Evolutionary conservation across 1,140 invertebrate genomes (phyloP).

Genomic region (Heterodera schachtii): DNA sequence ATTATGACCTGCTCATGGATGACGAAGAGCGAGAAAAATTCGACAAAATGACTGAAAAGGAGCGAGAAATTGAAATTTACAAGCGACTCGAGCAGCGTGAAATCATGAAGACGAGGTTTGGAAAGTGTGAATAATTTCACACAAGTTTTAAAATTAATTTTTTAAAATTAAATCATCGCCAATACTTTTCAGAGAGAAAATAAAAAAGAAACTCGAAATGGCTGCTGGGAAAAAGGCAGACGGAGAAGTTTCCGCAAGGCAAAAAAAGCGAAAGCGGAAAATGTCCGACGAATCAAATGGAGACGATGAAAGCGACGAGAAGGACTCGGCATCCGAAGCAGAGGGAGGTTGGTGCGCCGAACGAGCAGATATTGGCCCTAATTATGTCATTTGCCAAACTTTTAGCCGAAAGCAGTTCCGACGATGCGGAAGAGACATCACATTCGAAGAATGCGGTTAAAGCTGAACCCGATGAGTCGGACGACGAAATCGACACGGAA

Average conservation of each 20-base stretch:
- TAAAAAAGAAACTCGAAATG: slow-evolving; percentile 39
- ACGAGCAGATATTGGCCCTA: slow-evolving; percentile 6
- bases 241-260: slow-evolving; percentile 14
- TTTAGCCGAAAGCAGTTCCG: slow-evolving; percentile 11
- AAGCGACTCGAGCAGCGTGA: slow-evolving; percentile 41
- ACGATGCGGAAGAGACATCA: not conserved
- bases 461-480: slow-evolving; percentile 30
- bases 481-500: slow-evolving; percentile 46
- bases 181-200: slow-evolving; percentile 33
- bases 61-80: slow-evolving; percentile 45
- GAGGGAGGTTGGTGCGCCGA: slow-evolving; percentile 9
- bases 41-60: slow-evolving; percentile 44
- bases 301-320: slow-evolving; percentile 25
- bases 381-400: not conserved
- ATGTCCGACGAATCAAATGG: slow-evolving; percentile 11
- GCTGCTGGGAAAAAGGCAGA: slow-evolving; percentile 27
- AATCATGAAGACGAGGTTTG: slow-evolving; percentile 41
- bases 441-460: slow-evolving; percentile 1
- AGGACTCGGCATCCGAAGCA: slow-evolving; percentile 19
- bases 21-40: slow-evolving; percentile 43
- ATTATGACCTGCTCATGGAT: slow-evolving; percentile 36
- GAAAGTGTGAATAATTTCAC: not conserved
- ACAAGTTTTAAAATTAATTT: no score
- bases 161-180: no score
- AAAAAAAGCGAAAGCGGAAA: slow-evolving; percentile 6